Evolutionary conservation across 1,140 invertebrate genomes (phyloP).

Genomic region (Vanessa tameamea): DNA sequence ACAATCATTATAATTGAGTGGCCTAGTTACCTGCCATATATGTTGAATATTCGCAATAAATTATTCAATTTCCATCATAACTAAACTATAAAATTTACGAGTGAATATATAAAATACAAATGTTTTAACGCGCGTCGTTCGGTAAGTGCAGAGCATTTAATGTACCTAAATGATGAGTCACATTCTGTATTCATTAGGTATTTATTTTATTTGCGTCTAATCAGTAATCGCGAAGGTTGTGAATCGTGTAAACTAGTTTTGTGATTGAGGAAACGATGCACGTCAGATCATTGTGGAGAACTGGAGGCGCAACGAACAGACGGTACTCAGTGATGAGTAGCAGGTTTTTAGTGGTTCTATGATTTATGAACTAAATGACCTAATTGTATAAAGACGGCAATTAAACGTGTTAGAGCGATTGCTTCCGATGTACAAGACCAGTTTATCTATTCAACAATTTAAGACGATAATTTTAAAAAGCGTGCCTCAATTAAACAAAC

Average conservation of each 20-base stretch:
- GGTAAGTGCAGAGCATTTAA: neutral
- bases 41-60: too few relatives aligned
- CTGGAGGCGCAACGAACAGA: conserved; percentile 18
- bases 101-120: neutral
- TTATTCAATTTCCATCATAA: too few relatives aligned
- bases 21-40: too few relatives aligned
- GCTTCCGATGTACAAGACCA: too few relatives aligned
- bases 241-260: conserved; percentile 42
- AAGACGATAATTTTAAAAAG: too few relatives aligned
- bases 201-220: conserved; percentile 38
- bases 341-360: conserved; percentile 18
- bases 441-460: too few relatives aligned
- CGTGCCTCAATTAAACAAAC: too few relatives aligned
- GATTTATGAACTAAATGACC: conserved; percentile 1
- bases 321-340: neutral
- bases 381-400: neutral
- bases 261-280: conserved; percentile 40
- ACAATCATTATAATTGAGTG: too few relatives aligned
- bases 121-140: neutral
- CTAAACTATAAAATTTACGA: neutral
- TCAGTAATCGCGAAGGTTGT: conserved; percentile 28
- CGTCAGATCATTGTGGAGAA: conserved; percentile 37
- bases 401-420: neutral
- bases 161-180: conserved; percentile 32
- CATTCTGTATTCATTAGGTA: conserved; percentile 26